Evolutionary conservation across 2,113 vertebrate species (phyloP).

Genomic region (Amazona guildingii): DNA sequence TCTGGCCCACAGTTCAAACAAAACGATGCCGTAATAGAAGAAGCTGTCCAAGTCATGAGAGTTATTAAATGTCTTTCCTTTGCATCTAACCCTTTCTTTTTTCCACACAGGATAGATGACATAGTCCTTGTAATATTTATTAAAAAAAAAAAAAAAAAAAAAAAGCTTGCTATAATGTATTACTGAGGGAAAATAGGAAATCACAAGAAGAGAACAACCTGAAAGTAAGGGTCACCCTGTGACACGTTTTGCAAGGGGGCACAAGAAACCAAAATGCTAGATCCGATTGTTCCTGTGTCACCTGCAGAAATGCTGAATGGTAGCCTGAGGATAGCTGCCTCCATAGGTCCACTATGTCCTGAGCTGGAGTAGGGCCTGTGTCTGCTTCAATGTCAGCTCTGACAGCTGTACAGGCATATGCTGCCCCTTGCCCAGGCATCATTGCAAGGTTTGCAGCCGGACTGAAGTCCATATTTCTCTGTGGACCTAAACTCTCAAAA

Average conservation of each 20-base stretch:
- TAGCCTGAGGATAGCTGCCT: neutral
- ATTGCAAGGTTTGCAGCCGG: neutral
- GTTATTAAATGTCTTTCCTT: neutral
- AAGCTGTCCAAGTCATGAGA: neutral
- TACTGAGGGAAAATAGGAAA: neutral
- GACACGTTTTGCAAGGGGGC: neutral
- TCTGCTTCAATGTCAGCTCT: neutral
- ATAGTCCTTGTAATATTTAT: neutral
- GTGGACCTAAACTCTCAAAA: neutral
- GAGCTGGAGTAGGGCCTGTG: neutral
- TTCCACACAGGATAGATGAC: neutral
- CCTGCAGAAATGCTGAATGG: neutral
- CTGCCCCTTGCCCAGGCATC: neutral
- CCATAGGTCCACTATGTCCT: fast-evolving
- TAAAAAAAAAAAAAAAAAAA: no score
- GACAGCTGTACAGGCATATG: fast-evolving
- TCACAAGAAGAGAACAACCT: neutral
- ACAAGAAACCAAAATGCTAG: neutral
- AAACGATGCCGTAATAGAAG: neutral
- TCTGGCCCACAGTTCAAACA: neutral
- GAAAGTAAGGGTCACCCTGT: neutral
- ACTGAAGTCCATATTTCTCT: neutral
- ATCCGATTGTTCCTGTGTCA: neutral
- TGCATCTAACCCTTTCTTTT: neutral
- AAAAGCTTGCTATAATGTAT: neutral